Evolutionary conservation across 1,140 invertebrate species (phyloP).

Genomic region (Macrotrachela quadricornifera): DNA sequence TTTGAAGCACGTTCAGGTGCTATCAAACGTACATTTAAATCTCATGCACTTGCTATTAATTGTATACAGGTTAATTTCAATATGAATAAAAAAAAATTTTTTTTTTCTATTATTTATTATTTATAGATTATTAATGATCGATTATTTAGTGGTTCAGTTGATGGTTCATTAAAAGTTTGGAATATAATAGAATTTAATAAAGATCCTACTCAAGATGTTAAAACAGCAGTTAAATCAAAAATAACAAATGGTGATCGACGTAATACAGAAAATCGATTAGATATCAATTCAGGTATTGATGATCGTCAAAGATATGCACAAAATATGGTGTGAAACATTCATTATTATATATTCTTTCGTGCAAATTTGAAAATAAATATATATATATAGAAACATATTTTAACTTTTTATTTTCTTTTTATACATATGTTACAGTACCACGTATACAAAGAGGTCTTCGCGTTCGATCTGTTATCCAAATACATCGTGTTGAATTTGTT

Average conservation of each 20-base stretch:
- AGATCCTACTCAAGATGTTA: conserved; percentile 12
- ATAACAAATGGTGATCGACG: neutral
- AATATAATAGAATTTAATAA: conserved; percentile 12
- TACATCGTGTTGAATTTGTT: too few relatives aligned
- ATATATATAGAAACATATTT: too few relatives aligned
- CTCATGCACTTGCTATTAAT: conserved; percentile 29
- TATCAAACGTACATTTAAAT: conserved; percentile 26
- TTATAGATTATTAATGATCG: conserved; percentile 21
- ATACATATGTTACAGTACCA: too few relatives aligned
- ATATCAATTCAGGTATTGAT: neutral
- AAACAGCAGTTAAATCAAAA: neutral
- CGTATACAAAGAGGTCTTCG: too few relatives aligned
- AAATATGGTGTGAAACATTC: too few relatives aligned
- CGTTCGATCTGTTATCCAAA: too few relatives aligned
- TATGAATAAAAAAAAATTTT: too few relatives aligned
- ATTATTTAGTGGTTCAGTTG: conserved; percentile 29
- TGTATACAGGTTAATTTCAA: conserved; percentile 20
- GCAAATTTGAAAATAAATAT: too few relatives aligned
- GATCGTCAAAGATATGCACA: neutral
- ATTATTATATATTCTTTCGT: too few relatives aligned
- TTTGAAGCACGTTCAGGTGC: conserved; percentile 36
- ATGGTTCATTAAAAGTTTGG: conserved; percentile 30
- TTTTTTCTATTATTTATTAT: too few relatives aligned
- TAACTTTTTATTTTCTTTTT: too few relatives aligned
- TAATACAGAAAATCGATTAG: neutral